Conservation (phyloP, 2,113 vertebrate species). For the Bagarius yarrelli region DNA sequence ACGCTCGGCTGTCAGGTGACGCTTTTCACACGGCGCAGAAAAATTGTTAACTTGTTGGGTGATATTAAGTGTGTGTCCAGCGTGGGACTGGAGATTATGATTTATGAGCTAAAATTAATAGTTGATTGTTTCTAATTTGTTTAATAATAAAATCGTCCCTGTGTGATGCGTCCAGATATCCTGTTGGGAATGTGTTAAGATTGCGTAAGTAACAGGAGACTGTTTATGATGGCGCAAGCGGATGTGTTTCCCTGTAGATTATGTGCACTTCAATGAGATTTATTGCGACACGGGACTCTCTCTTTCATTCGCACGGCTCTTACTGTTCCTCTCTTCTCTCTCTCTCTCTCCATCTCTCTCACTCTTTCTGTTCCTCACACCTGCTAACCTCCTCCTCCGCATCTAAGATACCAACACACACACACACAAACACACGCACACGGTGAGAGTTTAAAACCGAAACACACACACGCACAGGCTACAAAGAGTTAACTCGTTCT, state of each 20-base stretch:
- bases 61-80: constrained; percentile 37
- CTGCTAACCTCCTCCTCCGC: constrained; percentile 45
- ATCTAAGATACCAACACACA: constrained; percentile 46
- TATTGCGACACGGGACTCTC: constrained; percentile 18
- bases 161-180: constrained; percentile 31
- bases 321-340: neutral
- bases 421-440: constrained; percentile 35
- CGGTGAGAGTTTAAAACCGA: constrained; percentile 32
- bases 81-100: constrained; percentile 5
- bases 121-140: constrained; percentile 39
- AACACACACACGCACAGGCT: constrained; percentile 28
- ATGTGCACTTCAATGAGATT: constrained; percentile 29
- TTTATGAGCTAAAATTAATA: neutral
- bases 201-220: too few species aligned
- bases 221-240: constrained; percentile 31
- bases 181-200: constrained; percentile 29
- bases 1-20: neutral
- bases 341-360: constrained; percentile 3
- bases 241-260: constrained; percentile 33
- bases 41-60: constrained; percentile 12
- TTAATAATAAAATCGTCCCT: constrained; percentile 31
- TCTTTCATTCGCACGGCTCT: neutral
- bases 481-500: constrained; percentile 55
- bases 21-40: neutral
- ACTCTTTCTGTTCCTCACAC: constrained; percentile 37